Evolutionary conservation across 2,113 vertebrate species (phyloP), one percentile per base, ranked within the genome.

Genomic region (Apteryx owenii): DNA sequence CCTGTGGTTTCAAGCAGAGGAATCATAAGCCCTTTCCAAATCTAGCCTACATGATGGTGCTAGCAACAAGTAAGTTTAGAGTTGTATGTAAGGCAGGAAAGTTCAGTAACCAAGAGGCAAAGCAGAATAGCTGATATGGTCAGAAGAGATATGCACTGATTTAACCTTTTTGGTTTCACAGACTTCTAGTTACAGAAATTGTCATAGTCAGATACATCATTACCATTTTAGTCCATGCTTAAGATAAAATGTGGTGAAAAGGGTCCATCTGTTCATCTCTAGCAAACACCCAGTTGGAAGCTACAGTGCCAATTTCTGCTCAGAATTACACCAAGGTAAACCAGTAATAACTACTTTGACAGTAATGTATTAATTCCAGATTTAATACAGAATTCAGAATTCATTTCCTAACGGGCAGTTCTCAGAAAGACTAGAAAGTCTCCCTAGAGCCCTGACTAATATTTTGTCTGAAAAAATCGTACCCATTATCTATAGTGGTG

Each of bases 251-350:
- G 66, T 75, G 84, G 62, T 64, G 89, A 89, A 81, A 91, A 93
- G 19, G 78, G 82, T 70, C 94, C 95, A 95, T 97, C 95, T 97
- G 95, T 89, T 97, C 96, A 64, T 95, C 85, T 88, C 96, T 88
- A 96, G 87, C 95, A 80, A 88, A 84, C 81, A 73, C 85, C 81
- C 89, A 97, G 92, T 79, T 60, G 89, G 40, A 85, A 82, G 38
- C 64, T 75, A 81, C 70, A 79, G 50, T 86, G 93, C 82, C 92
- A 97, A 61, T 81, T 94, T 94, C 68, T 94, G 58, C 75, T 85
- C 46, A 84, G 66, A 91, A 92, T 69, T 73, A 75, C 87, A 83
- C 54, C 1, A 19, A 89, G 87, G 75, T 92, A 95, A 94, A 89
- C 66, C 78, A 95, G 53, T 85, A 95, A 92, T 87, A 97, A 80